Evolutionary conservation across 2,113 vertebrate genomes (phyloP).

Genomic region (Agelaius tricolor): DNA sequence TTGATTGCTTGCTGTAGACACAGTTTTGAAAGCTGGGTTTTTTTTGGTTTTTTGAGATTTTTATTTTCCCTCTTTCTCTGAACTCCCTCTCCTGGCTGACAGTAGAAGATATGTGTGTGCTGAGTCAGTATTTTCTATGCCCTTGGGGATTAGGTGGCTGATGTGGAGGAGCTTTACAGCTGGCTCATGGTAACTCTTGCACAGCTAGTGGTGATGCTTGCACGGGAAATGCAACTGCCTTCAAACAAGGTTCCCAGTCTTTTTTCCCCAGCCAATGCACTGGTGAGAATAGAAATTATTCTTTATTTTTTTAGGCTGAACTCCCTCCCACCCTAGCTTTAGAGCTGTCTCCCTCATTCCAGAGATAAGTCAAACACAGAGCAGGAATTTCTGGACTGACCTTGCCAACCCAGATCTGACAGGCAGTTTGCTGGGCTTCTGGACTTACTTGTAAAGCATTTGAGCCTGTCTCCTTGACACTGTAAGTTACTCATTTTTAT

Average conservation of each 20-base stretch:
- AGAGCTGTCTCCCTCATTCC: not conserved
- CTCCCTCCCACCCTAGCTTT: not conserved
- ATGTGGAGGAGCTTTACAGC: not conserved
- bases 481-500: not conserved
- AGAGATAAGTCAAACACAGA: not conserved
- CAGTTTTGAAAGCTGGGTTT: not conserved
- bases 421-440: not conserved
- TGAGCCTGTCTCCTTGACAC: not conserved
- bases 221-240: not conserved
- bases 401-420: not conserved
- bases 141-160: not conserved
- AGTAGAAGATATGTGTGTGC: not conserved
- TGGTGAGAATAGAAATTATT: not conserved
- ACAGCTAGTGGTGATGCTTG: not conserved
- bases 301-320: not conserved
- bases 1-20: constrained; percentile 1
- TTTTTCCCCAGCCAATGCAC: not conserved
- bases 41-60: not conserved
- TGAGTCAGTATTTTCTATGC: not conserved
- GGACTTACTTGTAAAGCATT: not conserved
- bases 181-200: not conserved
- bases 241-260: not conserved
- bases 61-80: not conserved
- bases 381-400: not conserved
- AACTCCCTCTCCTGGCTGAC: not conserved